Base-by-base conservation (phyloP, 1,140 invertebrate genomes). In the Tetragnatha versicolor region DNA sequence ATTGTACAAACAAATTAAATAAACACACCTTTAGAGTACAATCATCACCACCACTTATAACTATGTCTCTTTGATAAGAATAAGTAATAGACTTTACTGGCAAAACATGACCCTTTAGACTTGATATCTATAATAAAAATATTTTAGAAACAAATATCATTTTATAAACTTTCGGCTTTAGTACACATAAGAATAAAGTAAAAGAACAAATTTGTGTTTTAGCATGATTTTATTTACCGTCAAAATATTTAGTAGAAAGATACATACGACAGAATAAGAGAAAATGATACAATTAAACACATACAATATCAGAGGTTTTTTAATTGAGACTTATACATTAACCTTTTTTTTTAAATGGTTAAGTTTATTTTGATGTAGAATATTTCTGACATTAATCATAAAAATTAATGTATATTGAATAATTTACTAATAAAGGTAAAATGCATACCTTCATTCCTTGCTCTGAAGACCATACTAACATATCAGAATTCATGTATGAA, bases 11-110 rank as follows among this genome's bases (percentile, higher is more conserved):
- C 2, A 20, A 20, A 37, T 65, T 60, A 37, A 58, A 58, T 10
- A 7, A 27, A n/a, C 14, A 27, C 20, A 79, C 76, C 29, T 79
- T 79, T 12, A 79, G 39, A 37, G 63, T 69, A 45, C 65, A 69
- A 27, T 79, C 66, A 42, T 79, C 53, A 70, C 65, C 70, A 20
- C 76, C 76, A 60, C 53, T 69, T 27, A 79, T 33, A 39, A 78
- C 22, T n/a, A 61, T 33, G 29, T 79, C 37, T 5, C 37, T 12
- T 20, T 39, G 14, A 47, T 27, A 10, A n/a, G 76, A 79, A 29
- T 45, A 49, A 49, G 14, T 37, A 12, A 79, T 31, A 29, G 51
- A 69, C 47, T 70, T 69, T 22, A 79, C 66, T 22, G 76, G 53
- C 47, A 79, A 70, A n/a, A 29, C 12, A 70, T 79, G 65, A 35